These are phyloP conservation scores for Semnopithecus entellus DNA, from an alignment of 2,113 vertebrate species.

Conservation along the genomic window DNA sequence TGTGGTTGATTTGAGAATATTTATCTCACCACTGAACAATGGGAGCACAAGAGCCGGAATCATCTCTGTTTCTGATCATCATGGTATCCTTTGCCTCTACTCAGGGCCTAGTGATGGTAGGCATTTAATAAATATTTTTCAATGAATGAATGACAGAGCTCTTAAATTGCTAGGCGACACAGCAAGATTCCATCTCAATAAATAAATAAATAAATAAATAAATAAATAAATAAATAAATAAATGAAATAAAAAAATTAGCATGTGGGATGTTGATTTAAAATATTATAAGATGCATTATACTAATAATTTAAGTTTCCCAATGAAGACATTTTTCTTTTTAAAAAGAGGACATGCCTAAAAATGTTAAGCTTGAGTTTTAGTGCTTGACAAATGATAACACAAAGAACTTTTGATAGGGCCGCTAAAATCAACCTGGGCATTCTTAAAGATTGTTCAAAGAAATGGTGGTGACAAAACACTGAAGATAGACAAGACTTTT, in stretches of 20 bases:
- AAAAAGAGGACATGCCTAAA: not conserved
- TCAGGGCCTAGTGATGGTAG: not conserved
- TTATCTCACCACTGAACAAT: not conserved
- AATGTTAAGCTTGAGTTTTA: constrained; percentile 7
- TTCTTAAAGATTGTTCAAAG: not conserved
- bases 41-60: not conserved
- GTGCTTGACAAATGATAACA: not conserved
- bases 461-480: not conserved
- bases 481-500: not conserved
- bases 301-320: not conserved
- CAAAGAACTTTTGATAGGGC: not conserved
- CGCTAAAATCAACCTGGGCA: not conserved
- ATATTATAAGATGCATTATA: not conserved
- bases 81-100: not conserved
- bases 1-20: not conserved
- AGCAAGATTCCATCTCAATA: too few species aligned
- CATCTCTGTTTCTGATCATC: not conserved
- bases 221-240: too few species aligned
- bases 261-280: not conserved
- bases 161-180: not conserved
- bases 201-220: too few species aligned
- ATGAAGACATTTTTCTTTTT: constrained; percentile 17
- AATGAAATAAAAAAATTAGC: too few species aligned
- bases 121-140: not conserved
- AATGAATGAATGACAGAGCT: not conserved